A percentile compares a stretch with the other conserved stretches of the same genome.
Conservation (phyloP, 2,888 invertebrate genomes). For the Nephrotoma appendiculata region DNA sequence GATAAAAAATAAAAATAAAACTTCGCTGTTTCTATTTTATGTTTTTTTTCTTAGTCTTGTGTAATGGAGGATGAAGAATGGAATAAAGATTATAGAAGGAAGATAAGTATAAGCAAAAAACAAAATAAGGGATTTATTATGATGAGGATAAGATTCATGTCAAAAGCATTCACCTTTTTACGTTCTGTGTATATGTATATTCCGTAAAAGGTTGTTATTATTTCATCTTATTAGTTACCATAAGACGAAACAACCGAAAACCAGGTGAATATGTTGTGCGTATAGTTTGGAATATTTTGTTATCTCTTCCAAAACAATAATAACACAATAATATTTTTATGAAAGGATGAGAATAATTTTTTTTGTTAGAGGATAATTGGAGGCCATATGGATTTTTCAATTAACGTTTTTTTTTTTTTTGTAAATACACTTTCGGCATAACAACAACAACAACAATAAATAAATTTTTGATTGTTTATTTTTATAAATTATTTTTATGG, state of each 20-base stretch:
- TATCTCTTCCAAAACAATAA: not conserved
- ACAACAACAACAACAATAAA: not conserved
- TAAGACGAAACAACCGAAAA: not conserved
- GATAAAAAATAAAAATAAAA: not conserved
- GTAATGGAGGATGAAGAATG: constrained; percentile 2
- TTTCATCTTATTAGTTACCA: not conserved
- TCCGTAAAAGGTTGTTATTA: not conserved
- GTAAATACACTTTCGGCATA: not conserved
- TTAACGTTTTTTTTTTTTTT: not conserved
- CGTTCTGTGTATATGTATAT: not conserved
- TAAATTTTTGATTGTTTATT: not conserved
- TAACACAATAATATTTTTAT: not conserved
- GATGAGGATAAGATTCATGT: constrained; percentile 3
- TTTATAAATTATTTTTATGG: not conserved
- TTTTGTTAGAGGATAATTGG: not conserved
- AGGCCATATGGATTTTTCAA: not conserved
- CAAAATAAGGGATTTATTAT: constrained; percentile 1
- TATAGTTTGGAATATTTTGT: not conserved
- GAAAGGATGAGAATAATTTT: not conserved
- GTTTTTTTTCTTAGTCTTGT: not conserved
- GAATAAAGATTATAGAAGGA: not conserved
- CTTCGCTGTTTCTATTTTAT: not conserved
- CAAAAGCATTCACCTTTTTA: not conserved
- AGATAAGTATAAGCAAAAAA: not conserved
- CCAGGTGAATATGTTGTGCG: not conserved